These are phyloP conservation scores for Podabrus alpinus DNA, from an alignment of 2,888 invertebrate genomes.

Conservation along the genomic window DNA sequence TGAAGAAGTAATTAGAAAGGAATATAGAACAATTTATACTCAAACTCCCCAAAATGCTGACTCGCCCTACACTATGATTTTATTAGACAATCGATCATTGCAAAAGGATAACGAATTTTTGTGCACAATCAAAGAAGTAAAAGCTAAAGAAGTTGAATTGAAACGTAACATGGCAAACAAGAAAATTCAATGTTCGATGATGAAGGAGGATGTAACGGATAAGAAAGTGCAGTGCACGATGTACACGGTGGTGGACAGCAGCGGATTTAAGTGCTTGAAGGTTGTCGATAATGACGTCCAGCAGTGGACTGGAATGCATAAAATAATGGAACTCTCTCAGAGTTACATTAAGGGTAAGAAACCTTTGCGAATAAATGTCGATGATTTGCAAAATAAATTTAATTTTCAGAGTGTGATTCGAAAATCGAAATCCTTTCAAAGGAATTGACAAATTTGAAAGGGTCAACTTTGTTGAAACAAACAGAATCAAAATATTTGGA, in stretches of 20 bases:
- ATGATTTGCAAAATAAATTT: background rate
- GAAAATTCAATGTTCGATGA: slow-evolving; percentile 10
- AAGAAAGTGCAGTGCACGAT: slow-evolving; percentile 14
- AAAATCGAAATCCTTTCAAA: slow-evolving; percentile 16
- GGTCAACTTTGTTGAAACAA: slow-evolving; percentile 41
- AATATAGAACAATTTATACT: slow-evolving; percentile 21
- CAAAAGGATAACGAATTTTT: slow-evolving; percentile 1
- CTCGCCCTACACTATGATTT: slow-evolving; percentile 40
- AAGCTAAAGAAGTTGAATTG: background rate
- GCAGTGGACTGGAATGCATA: slow-evolving; percentile 60
- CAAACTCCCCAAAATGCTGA: slow-evolving; percentile 37
- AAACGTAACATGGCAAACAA: slow-evolving; percentile 6
- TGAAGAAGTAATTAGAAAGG: slow-evolving; percentile 22
- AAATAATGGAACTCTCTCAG: slow-evolving; percentile 59
- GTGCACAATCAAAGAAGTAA: background rate
- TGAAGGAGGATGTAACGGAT: slow-evolving; percentile 6
- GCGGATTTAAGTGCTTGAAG: slow-evolving; percentile 8
- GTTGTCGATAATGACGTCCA: slow-evolving; percentile 20
- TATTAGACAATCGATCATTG: slow-evolving; percentile 31
- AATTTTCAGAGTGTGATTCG: slow-evolving; percentile 12
- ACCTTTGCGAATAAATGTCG: slow-evolving; percentile 5
- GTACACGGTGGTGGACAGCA: background rate
- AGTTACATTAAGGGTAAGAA: slow-evolving; percentile 60
- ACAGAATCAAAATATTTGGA: slow-evolving; percentile 54
- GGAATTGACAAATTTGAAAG: slow-evolving; percentile 12